phyloP scores from a whole-genome alignment of 2,888 invertebrate genomes.

The Lissonota sp. region DNA sequence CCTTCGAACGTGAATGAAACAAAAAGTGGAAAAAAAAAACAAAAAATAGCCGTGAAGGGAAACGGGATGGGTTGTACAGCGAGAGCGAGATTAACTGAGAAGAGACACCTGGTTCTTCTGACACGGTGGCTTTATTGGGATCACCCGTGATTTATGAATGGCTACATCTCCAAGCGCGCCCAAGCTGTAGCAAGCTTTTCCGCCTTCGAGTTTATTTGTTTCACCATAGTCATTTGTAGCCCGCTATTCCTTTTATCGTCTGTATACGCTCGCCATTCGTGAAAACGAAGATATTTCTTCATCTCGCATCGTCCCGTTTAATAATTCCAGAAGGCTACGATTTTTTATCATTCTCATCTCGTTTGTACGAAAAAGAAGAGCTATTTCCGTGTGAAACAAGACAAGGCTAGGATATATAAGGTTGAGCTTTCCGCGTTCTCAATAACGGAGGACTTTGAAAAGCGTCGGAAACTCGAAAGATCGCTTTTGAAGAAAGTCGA shows the following conservation, averaged over 20 bases:
- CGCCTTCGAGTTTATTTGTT: slow-evolving; percentile 53
- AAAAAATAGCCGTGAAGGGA: slow-evolving; percentile 5
- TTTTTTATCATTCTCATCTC: slow-evolving; percentile 27
- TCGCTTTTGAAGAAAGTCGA: slow-evolving; percentile 43
- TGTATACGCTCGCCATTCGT: slow-evolving; percentile 10
- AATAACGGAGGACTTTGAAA: slow-evolving; percentile 44
- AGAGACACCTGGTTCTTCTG: slow-evolving; percentile 64
- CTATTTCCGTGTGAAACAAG: neutral
- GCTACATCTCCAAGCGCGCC: slow-evolving; percentile 28
- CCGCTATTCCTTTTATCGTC: slow-evolving; percentile 5
- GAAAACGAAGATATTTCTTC: slow-evolving; percentile 16
- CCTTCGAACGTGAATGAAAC: slow-evolving; percentile 40
- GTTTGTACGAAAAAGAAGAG: slow-evolving; percentile 11
- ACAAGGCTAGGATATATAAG: too few relatives aligned
- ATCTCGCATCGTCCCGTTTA: neutral
- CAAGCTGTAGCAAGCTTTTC: slow-evolving; percentile 40
- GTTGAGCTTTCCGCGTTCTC: neutral
- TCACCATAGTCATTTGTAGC: slow-evolving; percentile 47
- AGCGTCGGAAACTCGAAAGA: slow-evolving; percentile 54
- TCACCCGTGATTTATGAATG: slow-evolving; percentile 63
- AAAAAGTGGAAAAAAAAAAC: slow-evolving; percentile 28
- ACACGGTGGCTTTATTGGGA: slow-evolving; percentile 64
- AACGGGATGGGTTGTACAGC: slow-evolving; percentile 38
- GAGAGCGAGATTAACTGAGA: slow-evolving; percentile 60
- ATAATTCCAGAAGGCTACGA: slow-evolving; percentile 14